These are phyloP conservation scores for Clusia tigrina DNA, from an alignment of 2,888 invertebrate genomes.

Conservation along the genomic window DNA sequence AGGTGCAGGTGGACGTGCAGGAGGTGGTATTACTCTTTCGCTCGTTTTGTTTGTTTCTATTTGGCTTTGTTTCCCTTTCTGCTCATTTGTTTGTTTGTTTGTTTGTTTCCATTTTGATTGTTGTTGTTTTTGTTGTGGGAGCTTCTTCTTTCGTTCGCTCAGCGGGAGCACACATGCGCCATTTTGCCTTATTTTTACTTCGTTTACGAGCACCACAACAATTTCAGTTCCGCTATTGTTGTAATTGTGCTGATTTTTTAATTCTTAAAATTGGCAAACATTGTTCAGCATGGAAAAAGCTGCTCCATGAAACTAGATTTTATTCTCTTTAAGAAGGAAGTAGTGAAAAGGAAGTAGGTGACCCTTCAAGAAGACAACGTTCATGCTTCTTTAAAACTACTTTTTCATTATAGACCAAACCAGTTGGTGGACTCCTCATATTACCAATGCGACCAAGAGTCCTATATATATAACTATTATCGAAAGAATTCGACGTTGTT, in stretches of 20 bases:
- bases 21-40: conserved; percentile 30
- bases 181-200: conserved; percentile 22
- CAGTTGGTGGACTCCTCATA: too few species aligned
- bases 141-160: conserved; percentile 1
- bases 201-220: conserved; percentile 17
- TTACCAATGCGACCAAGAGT: too few species aligned
- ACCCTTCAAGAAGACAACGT: too few species aligned
- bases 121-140: conserved; percentile 22
- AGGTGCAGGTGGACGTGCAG: conserved; percentile 28
- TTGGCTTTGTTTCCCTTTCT: conserved; percentile 16
- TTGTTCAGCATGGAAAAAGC: too few species aligned
- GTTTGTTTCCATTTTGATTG: conserved; percentile 24
- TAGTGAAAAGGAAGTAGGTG: too few species aligned
- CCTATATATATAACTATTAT: too few species aligned
- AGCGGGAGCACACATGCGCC: conserved; percentile 24
- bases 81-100: conserved; percentile 13
- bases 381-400: too few species aligned
- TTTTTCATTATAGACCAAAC: too few species aligned
- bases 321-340: too few species aligned
- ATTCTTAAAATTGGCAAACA: background rate
- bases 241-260: background rate
- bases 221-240: conserved; percentile 10
- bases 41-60: conserved; percentile 31
- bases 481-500: too few species aligned
- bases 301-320: too few species aligned